Conservation (phyloP, 1,140 invertebrate species). For the Bombus soroeensis region DNA sequence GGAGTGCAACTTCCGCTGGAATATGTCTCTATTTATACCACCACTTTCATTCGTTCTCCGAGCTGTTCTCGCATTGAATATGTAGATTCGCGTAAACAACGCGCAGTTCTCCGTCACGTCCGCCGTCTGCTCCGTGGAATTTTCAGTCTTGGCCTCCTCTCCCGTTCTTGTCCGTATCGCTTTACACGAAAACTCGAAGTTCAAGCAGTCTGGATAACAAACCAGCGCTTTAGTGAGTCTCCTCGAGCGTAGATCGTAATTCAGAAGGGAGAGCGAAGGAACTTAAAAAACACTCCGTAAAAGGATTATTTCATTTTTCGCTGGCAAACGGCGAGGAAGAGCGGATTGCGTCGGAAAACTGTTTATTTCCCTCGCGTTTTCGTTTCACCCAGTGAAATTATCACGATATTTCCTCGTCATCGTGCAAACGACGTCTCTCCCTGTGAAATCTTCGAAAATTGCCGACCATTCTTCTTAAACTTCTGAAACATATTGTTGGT, state of each 20-base stretch:
- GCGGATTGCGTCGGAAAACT: neutral
- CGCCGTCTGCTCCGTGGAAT: neutral
- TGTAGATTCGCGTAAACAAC: constrained; percentile 33
- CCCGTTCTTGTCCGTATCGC: neutral
- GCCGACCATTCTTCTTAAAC: constrained; percentile 22
- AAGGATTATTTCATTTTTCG: neutral
- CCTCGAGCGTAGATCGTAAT: neutral
- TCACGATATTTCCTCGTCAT: constrained; percentile 43
- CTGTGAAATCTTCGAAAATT: constrained; percentile 20
- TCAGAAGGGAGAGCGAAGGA: neutral
- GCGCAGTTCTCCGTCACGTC: neutral
- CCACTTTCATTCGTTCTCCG: neutral
- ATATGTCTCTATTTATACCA: constrained; percentile 20
- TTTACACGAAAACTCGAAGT: neutral
- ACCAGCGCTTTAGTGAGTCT: too few species aligned
- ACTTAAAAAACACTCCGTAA: neutral
- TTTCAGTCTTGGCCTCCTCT: neutral
- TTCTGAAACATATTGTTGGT: neutral
- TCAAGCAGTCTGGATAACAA: neutral
- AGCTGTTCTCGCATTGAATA: neutral
- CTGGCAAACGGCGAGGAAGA: too few species aligned
- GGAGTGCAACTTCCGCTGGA: neutral
- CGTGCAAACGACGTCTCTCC: neutral
- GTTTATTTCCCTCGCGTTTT: constrained; percentile 12
- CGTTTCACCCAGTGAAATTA: constrained; percentile 1